Evolutionary conservation across 37 sponge, comb jelly and placozoan genomes (phyloP).

Genomic region (Hexactinellida sp.): DNA sequence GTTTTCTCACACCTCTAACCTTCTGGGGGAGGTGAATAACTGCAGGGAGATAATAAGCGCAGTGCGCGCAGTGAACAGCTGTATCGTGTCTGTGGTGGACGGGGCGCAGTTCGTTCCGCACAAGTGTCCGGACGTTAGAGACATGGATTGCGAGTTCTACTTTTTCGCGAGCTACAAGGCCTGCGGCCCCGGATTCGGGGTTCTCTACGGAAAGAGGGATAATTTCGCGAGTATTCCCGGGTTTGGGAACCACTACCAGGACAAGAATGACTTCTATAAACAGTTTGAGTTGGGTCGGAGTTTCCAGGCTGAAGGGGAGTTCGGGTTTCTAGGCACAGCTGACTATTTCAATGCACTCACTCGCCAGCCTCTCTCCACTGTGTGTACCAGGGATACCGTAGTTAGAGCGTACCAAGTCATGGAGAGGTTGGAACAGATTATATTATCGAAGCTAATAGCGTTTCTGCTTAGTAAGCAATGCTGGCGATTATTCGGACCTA

Average conservation of each 20-base stretch:
- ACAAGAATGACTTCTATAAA: neutral
- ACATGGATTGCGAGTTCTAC: neutral
- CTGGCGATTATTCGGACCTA: neutral
- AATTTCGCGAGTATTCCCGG: neutral
- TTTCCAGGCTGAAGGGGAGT: neutral
- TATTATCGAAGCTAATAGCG: neutral
- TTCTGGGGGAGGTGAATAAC: neutral
- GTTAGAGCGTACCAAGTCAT: neutral
- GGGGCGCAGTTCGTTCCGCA: neutral
- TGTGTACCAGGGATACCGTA: conserved; percentile 5
- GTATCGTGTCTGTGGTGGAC: neutral
- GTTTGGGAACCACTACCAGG: neutral
- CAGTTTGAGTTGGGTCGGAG: neutral
- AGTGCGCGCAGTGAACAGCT: neutral
- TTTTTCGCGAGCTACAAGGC: neutral
- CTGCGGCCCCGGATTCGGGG: neutral
- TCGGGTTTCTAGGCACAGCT: neutral
- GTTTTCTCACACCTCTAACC: neutral
- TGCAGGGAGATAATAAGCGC: neutral
- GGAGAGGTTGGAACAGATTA: neutral
- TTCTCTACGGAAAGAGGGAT: neutral
- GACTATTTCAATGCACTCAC: neutral
- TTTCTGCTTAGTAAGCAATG: neutral
- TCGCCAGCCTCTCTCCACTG: neutral
- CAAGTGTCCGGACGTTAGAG: neutral